These are phyloP conservation scores for Pachliopta kotzebuea DNA, from an alignment of 2,888 invertebrate species.

Conservation along the genomic window DNA sequence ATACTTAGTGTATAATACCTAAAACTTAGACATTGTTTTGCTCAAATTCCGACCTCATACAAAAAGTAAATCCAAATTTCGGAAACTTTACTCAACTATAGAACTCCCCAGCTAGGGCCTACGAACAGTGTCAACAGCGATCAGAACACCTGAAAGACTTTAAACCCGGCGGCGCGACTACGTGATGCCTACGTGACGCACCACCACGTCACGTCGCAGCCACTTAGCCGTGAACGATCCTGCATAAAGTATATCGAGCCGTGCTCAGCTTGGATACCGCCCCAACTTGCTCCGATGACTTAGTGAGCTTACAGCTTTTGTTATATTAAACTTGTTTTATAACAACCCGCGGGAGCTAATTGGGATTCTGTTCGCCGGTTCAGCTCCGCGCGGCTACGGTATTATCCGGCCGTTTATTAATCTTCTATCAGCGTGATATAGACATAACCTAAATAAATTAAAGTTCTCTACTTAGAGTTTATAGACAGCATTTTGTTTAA, in stretches of 20 bases:
- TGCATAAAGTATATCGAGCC: conserved; percentile 21
- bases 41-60: no score
- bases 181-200: conserved; percentile 19
- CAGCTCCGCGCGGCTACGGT: no score
- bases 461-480: no score
- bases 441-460: no score
- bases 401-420: no score
- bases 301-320: conserved; percentile 28
- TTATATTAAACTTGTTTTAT: conserved; percentile 26
- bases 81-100: no score
- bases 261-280: conserved; percentile 15
- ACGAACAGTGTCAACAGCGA: conserved; percentile 12
- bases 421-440: no score
- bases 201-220: conserved; percentile 13
- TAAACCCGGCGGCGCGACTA: conserved; percentile 14
- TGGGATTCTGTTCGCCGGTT: conserved; percentile 15
- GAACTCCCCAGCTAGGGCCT: background rate
- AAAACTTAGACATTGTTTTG: no score
- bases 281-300: conserved; percentile 20
- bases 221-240: conserved; percentile 17
- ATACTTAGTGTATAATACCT: no score
- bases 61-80: no score
- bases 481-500: no score
- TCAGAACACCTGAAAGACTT: conserved; percentile 19
- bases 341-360: conserved; percentile 10